phyloP scores from a whole-genome alignment of 2,113 vertebrate genomes.

The Ursus arctos region DNA sequence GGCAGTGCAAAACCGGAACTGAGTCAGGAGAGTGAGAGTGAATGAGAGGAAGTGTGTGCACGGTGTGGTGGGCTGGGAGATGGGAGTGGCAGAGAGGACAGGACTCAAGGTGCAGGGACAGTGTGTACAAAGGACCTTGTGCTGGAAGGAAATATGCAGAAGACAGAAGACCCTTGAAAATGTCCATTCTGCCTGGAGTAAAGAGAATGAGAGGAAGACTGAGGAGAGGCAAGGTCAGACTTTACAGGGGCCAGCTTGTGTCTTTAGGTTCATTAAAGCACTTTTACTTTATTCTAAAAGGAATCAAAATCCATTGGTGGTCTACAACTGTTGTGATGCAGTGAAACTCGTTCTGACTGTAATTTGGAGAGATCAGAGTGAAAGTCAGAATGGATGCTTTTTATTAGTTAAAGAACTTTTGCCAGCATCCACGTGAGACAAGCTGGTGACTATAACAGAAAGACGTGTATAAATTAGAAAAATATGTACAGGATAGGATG shows the following conservation, averaged over 20 bases:
- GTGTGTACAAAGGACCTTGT: not conserved
- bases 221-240: not conserved
- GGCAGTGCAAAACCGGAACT: not conserved
- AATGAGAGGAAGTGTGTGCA: not conserved
- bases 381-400: not conserved
- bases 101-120: not conserved
- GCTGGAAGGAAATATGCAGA: not conserved
- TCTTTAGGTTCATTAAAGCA: not conserved
- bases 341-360: not conserved
- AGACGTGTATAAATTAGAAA: not conserved
- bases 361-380: not conserved
- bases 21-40: not conserved
- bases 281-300: not conserved
- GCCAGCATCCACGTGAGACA: not conserved
- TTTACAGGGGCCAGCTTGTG: accelerated
- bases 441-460: not conserved
- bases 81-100: not conserved
- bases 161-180: not conserved
- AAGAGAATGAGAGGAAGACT: not conserved
- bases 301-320: not conserved
- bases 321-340: not conserved
- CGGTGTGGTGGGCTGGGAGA: too few species aligned
- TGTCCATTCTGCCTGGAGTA: not conserved
- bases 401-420: not conserved
- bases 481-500: not conserved